phyloP scores from a whole-genome alignment of 2,797 vertebrate species.

The Sebastes iracundus region DNA sequence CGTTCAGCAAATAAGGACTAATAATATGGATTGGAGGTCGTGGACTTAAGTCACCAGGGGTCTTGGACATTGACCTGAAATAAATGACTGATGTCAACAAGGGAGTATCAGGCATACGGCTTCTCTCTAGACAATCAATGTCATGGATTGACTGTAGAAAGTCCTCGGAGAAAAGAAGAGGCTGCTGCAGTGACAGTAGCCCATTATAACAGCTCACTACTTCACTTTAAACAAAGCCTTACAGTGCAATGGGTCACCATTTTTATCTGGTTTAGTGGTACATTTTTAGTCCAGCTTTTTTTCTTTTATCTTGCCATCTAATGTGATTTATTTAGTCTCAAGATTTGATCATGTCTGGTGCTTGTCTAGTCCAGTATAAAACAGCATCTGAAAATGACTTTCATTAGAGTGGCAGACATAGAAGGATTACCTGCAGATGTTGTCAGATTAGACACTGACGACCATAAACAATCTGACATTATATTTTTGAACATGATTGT shows the following conservation, averaged over 20 bases:
- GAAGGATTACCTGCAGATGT: neutral
- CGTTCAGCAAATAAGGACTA: neutral
- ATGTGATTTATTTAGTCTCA: neutral
- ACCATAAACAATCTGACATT: neutral
- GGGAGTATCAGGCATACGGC: conserved; percentile 5
- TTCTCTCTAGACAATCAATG: conserved; percentile 28
- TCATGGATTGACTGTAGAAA: conserved; percentile 14
- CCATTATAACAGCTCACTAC: conserved; percentile 23
- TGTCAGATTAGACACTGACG: neutral
- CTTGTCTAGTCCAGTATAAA: neutral
- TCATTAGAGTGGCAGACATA: neutral
- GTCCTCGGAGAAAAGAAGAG: conserved; percentile 15
- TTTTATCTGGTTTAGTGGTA: neutral
- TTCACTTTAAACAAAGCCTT: neutral
- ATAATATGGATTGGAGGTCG: conserved; percentile 4
- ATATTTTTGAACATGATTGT: neutral
- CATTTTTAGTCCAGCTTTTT: neutral
- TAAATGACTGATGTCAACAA: conserved; percentile 28
- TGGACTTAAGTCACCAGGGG: neutral
- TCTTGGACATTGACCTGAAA: conserved; percentile 36
- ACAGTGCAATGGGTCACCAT: neutral
- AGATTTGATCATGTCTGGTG: neutral
- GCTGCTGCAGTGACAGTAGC: conserved; percentile 1
- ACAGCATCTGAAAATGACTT: neutral
- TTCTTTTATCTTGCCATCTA: neutral